These are phyloP conservation scores for Cranoglanis bouderius DNA, from an alignment of 2,113 vertebrate species.

Conservation along the genomic window DNA sequence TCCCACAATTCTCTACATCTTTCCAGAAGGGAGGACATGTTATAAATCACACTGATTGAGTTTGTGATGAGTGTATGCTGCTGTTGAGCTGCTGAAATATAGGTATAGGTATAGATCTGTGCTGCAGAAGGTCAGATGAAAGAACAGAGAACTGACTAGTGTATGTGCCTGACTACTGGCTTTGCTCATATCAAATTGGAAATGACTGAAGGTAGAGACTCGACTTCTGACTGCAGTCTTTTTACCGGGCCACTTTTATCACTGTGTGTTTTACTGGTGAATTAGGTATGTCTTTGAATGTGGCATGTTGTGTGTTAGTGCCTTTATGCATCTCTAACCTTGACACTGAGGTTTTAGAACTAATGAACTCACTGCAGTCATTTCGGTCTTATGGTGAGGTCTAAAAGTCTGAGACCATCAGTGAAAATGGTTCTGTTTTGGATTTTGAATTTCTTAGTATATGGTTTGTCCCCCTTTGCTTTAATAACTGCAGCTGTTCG, in stretches of 20 bases:
- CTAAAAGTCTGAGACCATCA: not conserved
- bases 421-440: not conserved
- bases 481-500: not conserved
- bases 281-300: not conserved
- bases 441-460: not conserved
- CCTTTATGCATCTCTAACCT: not conserved
- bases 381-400: not conserved
- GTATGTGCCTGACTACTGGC: slow-evolving; percentile 17
- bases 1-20: slow-evolving; percentile 23
- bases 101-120: not conserved
- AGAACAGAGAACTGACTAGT: not conserved
- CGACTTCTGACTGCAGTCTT: not conserved
- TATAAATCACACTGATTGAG: not conserved
- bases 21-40: not conserved
- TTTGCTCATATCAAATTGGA: slow-evolving; percentile 21
- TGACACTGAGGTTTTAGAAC: not conserved
- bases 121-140: not conserved
- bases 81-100: not conserved
- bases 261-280: not conserved
- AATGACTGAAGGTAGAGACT: slow-evolving; percentile 5
- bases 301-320: slow-evolving; percentile 3
- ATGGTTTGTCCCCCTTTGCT: not conserved
- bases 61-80: slow-evolving; percentile 19
- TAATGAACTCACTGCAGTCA: not conserved
- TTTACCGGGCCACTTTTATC: slow-evolving; percentile 8